Percentiles rank a stretch among this genome's conserved stretches.
These are phyloP conservation scores for Schrankia costaestrigalis DNA, from an alignment of 2,888 invertebrate species.

Conservation along the genomic window DNA sequence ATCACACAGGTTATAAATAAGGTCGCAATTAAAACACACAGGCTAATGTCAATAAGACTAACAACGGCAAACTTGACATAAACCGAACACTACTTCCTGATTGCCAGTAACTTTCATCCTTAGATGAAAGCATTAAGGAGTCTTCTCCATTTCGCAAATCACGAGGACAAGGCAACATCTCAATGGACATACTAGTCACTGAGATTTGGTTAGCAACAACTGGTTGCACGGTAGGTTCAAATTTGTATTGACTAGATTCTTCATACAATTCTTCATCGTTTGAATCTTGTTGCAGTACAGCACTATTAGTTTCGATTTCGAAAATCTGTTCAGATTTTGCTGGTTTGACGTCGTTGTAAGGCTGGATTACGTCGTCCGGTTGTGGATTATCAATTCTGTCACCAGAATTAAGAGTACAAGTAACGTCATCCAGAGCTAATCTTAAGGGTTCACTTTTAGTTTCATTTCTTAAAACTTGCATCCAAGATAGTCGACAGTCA, in stretches of 20 bases:
- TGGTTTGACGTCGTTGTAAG: slow-evolving; percentile 19
- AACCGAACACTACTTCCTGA: slow-evolving; percentile 44
- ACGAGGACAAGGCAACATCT: slow-evolving; percentile 56
- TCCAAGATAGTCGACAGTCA: slow-evolving; percentile 90
- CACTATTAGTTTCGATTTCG: slow-evolving; percentile 44
- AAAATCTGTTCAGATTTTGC: slow-evolving; percentile 40
- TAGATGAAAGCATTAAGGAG: slow-evolving; percentile 69
- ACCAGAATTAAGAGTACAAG: slow-evolving; percentile 68
- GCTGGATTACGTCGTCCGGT: slow-evolving; percentile 14
- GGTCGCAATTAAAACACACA: slow-evolving; percentile 21
- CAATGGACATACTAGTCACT: slow-evolving; percentile 54
- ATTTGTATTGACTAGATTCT: slow-evolving; percentile 47
- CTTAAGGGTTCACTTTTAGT: slow-evolving; percentile 86
- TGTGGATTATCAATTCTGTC: slow-evolving; percentile 28
- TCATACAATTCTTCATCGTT: slow-evolving; percentile 48
- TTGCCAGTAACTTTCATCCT: slow-evolving; percentile 66
- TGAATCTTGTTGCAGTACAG: slow-evolving; percentile 42
- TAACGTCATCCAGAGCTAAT: slow-evolving; percentile 85
- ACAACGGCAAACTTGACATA: slow-evolving; percentile 39
- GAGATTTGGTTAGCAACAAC: slow-evolving; percentile 46
- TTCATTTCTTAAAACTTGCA: slow-evolving; percentile 86
- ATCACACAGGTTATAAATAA: slow-evolving; percentile 1
- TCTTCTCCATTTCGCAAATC: slow-evolving; percentile 63
- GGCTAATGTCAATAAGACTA: slow-evolving; percentile 41
- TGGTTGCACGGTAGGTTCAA: slow-evolving; percentile 52